Conservation (phyloP, 2,797 vertebrate genomes). For the Alcedo quadribrachys region DNA sequence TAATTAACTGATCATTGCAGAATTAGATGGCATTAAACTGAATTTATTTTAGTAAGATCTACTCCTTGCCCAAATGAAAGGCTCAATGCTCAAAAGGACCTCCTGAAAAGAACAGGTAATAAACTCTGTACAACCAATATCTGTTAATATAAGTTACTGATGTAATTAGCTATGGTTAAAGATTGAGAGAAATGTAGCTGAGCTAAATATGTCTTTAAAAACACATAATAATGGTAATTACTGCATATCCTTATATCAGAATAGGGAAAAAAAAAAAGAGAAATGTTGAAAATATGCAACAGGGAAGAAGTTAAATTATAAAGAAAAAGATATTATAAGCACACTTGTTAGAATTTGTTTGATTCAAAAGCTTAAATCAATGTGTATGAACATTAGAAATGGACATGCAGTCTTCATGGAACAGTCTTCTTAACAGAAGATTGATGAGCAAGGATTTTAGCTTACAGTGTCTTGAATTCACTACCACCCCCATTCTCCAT, state of each 20-base stretch:
- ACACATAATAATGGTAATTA: neutral
- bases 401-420: neutral
- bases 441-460: neutral
- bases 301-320: neutral
- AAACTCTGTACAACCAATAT: neutral
- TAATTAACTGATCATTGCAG: conserved; percentile 54
- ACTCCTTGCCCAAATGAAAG: conserved; percentile 35
- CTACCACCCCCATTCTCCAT: neutral
- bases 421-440: neutral
- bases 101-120: conserved; percentile 5
- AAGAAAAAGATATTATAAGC: neutral
- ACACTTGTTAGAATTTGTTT: neutral
- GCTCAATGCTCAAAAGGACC: neutral
- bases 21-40: conserved; percentile 41
- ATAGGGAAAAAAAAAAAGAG: neutral
- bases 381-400: neutral
- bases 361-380: neutral
- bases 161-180: conserved; percentile 20
- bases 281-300: neutral
- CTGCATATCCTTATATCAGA: neutral
- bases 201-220: conserved; percentile 3
- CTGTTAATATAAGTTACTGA: neutral
- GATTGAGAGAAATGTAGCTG: neutral
- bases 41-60: conserved; percentile 49
- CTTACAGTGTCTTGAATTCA: neutral